Evolutionary conservation across 2,888 invertebrate genomes (phyloP), one percentile per base, ranked within the genome.

Genomic region (Cheilosia impressa): DNA sequence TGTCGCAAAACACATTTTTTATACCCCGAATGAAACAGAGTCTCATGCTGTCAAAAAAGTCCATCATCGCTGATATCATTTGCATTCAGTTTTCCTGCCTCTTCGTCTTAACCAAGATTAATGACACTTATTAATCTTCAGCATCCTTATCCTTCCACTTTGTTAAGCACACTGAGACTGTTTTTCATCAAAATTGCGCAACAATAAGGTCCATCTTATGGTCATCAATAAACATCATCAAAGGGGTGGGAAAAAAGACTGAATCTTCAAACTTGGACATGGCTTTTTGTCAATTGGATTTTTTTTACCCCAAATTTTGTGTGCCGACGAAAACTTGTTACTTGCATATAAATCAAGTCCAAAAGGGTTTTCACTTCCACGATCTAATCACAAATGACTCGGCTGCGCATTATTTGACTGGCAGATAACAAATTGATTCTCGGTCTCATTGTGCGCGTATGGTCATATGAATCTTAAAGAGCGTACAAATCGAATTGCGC

Each of bases 161-260:
- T 80, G 80, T 55, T 75, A 55, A 60, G 31, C 73, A 65, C 24
- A 65, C 24, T 3, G 7, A 62, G 63, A 73, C 17, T 27, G 41
- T 19, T 65, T 82, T 69, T 27, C 53, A 69, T 79, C 63, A 79
- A 77, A 73, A 84, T 58, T 75, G 71, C 80, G 80, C 79, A 78
- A 69, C 69, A 79, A 65, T 68, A 75, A 43, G 76, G 76, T 81
- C 80, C 80, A 80, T 75, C 69, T 53, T 43, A 45, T 73, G 80
- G 84, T 80, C 84, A 84, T 84, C 84, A 84, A 75, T 80, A 84
- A 75, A 69, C 79, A 84, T 83, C 78, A 84, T 77, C 71, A 68
- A 73, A 72, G 78, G 83, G 82, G 78, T 72, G 65, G 60, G 13
- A 38, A 38, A 38, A 38, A 38, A 38, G 4, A 38, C 38, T 4